Percentiles rank a stretch among this genome's conserved stretches.
phyloP scores from a whole-genome alignment of 2,113 vertebrate species.

The Triplophysa siluroides region DNA sequence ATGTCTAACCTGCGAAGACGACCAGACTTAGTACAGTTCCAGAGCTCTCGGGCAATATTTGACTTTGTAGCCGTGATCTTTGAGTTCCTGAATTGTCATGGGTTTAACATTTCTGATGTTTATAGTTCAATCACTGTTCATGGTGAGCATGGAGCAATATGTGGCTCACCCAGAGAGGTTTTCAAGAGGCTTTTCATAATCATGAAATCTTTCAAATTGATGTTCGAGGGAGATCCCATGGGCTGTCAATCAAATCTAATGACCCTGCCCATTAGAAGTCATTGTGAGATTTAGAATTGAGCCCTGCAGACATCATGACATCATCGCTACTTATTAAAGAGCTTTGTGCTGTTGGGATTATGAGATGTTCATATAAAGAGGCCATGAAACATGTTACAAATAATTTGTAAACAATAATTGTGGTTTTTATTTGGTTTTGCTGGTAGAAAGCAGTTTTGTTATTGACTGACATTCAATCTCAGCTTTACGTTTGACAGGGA shows the following conservation, averaged over 20 bases:
- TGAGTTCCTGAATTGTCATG: conserved; percentile 7
- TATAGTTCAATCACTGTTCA: too few species aligned
- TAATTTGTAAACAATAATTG: background rate
- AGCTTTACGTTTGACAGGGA: background rate
- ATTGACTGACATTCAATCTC: background rate
- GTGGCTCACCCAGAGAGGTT: too few species aligned
- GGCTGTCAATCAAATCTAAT: conserved; percentile 7
- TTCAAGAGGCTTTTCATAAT: background rate
- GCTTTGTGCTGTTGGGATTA: background rate
- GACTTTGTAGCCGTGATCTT: background rate
- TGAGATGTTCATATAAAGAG: background rate
- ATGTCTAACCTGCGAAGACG: too few species aligned
- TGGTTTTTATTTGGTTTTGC: background rate
- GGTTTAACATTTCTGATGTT: background rate
- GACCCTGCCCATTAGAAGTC: background rate
- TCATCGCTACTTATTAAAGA: background rate
- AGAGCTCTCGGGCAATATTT: too few species aligned
- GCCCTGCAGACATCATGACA: conserved; percentile 1
- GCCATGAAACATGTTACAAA: conserved; percentile 2
- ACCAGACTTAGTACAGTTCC: too few species aligned
- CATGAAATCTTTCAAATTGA: background rate
- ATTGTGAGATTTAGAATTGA: background rate
- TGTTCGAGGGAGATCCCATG: background rate
- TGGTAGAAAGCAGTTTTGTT: background rate
- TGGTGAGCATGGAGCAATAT: too few species aligned